These are phyloP conservation scores for Hemibagrus guttatus DNA, from an alignment of 2,797 vertebrate species.

Conservation along the genomic window DNA sequence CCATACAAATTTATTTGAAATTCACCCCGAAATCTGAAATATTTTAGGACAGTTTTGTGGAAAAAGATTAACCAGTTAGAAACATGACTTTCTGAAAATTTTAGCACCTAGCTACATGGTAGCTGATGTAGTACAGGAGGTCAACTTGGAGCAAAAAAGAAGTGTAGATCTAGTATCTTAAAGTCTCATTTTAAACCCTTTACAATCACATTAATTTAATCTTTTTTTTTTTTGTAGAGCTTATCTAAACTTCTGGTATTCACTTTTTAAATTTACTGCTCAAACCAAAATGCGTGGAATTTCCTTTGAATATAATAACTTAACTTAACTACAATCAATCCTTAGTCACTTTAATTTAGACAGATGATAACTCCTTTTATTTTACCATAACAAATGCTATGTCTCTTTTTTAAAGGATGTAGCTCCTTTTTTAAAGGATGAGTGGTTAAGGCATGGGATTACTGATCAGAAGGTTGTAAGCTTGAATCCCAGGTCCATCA, in stretches of 20 bases:
- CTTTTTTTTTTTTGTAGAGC: background rate
- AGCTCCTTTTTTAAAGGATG: constrained; percentile 34
- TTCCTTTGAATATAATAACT: background rate
- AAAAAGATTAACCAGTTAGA: background rate
- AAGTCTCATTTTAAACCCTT: background rate
- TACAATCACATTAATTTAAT: background rate
- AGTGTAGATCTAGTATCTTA: background rate
- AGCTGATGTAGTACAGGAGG: background rate
- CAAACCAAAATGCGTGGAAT: background rate
- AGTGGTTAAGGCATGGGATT: too few relatives aligned
- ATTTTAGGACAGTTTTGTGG: background rate
- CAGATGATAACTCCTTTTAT: constrained; percentile 7
- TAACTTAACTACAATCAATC: background rate
- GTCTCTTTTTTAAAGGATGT: constrained; percentile 42
- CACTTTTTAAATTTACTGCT: background rate
- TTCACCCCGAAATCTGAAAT: background rate
- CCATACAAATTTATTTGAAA: too few relatives aligned
- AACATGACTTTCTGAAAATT: background rate
- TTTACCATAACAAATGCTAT: constrained; percentile 37
- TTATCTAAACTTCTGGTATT: background rate
- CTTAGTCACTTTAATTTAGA: background rate
- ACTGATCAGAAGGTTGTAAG: too few relatives aligned
- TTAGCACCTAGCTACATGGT: background rate
- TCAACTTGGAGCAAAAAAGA: background rate
- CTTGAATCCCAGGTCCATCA: too few relatives aligned